These are phyloP conservation scores for Ctenoplectra terminalis DNA, from an alignment of 1,140 invertebrate species.

Conservation along the genomic window DNA sequence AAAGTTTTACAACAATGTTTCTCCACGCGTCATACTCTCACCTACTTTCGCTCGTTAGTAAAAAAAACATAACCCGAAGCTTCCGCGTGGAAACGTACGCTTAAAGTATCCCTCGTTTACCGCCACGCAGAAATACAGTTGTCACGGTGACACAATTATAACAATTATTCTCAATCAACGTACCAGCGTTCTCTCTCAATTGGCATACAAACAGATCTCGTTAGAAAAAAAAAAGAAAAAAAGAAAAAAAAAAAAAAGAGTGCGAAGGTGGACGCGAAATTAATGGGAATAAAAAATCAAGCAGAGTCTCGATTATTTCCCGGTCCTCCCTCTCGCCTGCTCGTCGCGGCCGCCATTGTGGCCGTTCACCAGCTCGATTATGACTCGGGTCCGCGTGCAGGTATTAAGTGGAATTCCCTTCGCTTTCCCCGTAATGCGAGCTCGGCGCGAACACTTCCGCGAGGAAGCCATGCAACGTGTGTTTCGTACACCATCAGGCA, in stretches of 20 bases:
- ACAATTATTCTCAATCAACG: background rate
- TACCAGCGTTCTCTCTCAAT: constrained; percentile 9
- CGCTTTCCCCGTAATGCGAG: constrained; percentile 13
- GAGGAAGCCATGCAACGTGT: background rate
- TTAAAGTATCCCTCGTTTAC: background rate
- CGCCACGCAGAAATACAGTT: background rate
- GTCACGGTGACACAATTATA: constrained; percentile 7
- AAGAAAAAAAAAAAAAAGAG: too few species aligned
- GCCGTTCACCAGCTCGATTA: background rate
- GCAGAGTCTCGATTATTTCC: background rate
- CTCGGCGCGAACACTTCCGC: constrained; percentile 8
- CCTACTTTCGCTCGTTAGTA: background rate
- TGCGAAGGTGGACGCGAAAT: background rate
- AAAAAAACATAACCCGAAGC: background rate
- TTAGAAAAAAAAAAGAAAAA: too few species aligned
- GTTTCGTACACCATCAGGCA: constrained; percentile 16
- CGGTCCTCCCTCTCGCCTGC: background rate
- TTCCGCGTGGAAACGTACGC: constrained; percentile 4
- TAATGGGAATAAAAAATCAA: background rate
- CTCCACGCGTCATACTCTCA: too few species aligned
- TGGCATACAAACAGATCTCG: background rate
- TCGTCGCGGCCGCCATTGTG: background rate
- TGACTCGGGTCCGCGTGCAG: background rate
- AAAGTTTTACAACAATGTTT: background rate
- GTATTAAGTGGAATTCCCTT: constrained; percentile 1